phyloP scores from a whole-genome alignment of 1,140 invertebrate genomes.

The Paraescarpia echinospica region DNA sequence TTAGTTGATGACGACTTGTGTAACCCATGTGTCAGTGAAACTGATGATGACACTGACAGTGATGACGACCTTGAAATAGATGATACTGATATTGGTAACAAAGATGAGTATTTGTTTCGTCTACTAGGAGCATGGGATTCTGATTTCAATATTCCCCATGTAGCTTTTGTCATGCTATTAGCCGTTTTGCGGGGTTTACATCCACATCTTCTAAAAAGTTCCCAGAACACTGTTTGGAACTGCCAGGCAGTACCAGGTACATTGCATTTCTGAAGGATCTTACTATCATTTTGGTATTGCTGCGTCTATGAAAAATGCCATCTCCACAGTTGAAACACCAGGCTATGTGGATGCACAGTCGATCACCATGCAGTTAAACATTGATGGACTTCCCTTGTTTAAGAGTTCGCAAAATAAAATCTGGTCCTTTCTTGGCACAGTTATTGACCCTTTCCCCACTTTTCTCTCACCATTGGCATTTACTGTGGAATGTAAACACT shows the following conservation, averaged over 20 bases:
- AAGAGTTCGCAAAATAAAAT: not conserved
- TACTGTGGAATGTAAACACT: not conserved
- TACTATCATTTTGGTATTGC: slow-evolving; percentile 16
- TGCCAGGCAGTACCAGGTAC: slow-evolving; percentile 4
- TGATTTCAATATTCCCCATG: slow-evolving; percentile 8
- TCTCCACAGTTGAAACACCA: not conserved
- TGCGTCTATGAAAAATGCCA: not conserved
- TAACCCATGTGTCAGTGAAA: slow-evolving; percentile 2
- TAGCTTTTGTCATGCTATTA: not conserved
- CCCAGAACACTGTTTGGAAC: slow-evolving; percentile 15
- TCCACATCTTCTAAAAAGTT: not conserved
- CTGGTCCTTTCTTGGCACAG: not conserved
- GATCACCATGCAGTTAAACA: not conserved
- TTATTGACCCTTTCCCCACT: not conserved
- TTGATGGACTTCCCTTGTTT: slow-evolving; percentile 18
- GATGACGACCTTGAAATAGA: not conserved
- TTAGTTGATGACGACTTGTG: slow-evolving; percentile 9
- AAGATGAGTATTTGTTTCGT: not conserved
- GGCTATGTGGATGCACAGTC: not conserved
- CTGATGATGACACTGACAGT: not conserved
- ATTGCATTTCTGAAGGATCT: not conserved
- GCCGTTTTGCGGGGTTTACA: not conserved
- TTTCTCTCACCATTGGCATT: not conserved
- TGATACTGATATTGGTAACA: not conserved
- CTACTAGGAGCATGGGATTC: not conserved